phyloP scores from a whole-genome alignment of 2,113 vertebrate species.

The Anseranas semipalmata region DNA sequence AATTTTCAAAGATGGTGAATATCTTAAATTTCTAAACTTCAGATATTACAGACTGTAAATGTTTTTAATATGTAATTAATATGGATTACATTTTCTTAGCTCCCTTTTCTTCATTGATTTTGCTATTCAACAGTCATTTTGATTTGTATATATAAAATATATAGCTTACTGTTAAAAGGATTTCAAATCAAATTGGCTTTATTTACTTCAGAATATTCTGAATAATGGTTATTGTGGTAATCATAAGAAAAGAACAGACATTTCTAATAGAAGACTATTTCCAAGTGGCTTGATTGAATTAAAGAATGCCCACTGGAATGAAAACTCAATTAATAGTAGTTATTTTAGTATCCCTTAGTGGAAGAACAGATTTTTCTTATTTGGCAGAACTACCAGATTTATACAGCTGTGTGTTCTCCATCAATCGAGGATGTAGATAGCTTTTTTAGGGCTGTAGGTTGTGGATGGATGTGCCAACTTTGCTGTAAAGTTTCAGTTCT shows the following conservation, averaged over 20 bases:
- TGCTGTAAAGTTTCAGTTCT: not conserved
- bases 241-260: not conserved
- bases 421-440: not conserved
- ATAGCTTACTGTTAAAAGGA: constrained; percentile 11
- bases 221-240: not conserved
- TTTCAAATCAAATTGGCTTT: constrained; percentile 16
- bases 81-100: constrained; percentile 41
- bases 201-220: constrained; percentile 18
- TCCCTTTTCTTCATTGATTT: constrained; percentile 40
- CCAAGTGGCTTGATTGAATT: not conserved
- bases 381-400: not conserved
- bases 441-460: not conserved
- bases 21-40: constrained; percentile 7
- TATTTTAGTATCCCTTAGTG: not conserved
- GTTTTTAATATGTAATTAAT: constrained; percentile 39
- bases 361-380: not conserved
- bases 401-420: not conserved
- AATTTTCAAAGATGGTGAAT: not conserved
- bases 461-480: not conserved
- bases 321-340: constrained; percentile 5
- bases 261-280: not conserved
- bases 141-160: constrained; percentile 24
- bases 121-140: not conserved
- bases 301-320: constrained; percentile 5
- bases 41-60: not conserved